Evolutionary conservation across 1,140 invertebrate species (phyloP).

Genomic region (Brachionus plicatilis): DNA sequence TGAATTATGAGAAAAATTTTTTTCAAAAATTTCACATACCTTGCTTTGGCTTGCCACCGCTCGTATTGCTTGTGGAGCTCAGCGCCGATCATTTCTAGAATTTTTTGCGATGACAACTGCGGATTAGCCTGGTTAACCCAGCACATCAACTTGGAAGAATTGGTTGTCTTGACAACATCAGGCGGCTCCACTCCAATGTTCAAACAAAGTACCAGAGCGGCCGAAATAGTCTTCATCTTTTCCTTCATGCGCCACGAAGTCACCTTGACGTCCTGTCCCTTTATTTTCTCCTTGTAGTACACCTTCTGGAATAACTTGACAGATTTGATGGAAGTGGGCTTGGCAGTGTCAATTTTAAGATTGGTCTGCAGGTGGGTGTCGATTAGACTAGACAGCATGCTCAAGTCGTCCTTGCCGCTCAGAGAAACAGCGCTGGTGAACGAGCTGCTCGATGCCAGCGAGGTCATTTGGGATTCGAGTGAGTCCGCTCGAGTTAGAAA

Average conservation of each 20-base stretch:
- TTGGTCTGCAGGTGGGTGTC: neutral
- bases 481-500: neutral
- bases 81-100: constrained; percentile 81
- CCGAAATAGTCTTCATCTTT: constrained; percentile 94
- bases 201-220: constrained; percentile 90
- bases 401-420: neutral
- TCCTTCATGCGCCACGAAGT: constrained; percentile 41
- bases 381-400: neutral
- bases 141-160: constrained; percentile 87
- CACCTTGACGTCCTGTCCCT: neutral
- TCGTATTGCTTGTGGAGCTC: constrained; percentile 88
- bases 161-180: constrained; percentile 91
- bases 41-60: constrained; percentile 88
- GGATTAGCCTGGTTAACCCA: constrained; percentile 78
- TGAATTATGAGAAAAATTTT: no score
- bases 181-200: constrained; percentile 99
- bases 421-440: neutral
- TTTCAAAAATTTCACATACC: neutral
- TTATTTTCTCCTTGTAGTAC: constrained; percentile 14
- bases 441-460: neutral
- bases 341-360: neutral
- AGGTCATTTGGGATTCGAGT: neutral
- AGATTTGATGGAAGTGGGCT: neutral
- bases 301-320: constrained; percentile 10
- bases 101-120: constrained; percentile 76